Conservation (phyloP, 2,797 vertebrate genomes). For the Lacerta bilineata region DNA sequence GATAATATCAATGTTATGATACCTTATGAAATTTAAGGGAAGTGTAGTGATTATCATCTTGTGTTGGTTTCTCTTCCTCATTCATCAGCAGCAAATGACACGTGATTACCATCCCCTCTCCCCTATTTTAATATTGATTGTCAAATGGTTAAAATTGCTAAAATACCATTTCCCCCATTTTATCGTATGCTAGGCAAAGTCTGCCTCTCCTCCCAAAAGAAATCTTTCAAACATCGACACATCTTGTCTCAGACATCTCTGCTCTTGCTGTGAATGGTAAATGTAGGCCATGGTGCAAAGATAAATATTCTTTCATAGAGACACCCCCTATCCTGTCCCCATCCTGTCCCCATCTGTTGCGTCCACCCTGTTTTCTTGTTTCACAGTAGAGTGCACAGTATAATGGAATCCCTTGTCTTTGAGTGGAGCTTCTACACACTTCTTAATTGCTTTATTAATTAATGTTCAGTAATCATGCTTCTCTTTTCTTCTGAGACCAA, state of each 20-base stretch:
- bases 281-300: not conserved
- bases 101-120: not conserved
- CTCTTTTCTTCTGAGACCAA: not conserved
- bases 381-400: not conserved
- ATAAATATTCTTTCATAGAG: not conserved
- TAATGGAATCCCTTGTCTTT: not conserved
- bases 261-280: not conserved
- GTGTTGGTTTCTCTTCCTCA: not conserved
- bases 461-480: not conserved
- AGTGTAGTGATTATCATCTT: not conserved
- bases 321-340: no score
- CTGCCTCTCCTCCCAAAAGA: no score
- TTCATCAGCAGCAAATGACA: not conserved
- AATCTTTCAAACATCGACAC: not conserved
- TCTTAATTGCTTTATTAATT: conserved; percentile 19
- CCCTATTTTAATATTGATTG: not conserved
- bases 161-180: not conserved
- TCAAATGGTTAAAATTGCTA: not conserved
- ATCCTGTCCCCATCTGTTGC: not conserved
- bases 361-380: not conserved
- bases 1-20: conserved; percentile 10
- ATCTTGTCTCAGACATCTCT: not conserved
- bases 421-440: not conserved
- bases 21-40: not conserved
- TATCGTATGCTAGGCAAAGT: not conserved